These are phyloP conservation scores for Tragelaphus strepsiceros DNA, from an alignment of 2,113 vertebrate genomes.

Conservation along the genomic window DNA sequence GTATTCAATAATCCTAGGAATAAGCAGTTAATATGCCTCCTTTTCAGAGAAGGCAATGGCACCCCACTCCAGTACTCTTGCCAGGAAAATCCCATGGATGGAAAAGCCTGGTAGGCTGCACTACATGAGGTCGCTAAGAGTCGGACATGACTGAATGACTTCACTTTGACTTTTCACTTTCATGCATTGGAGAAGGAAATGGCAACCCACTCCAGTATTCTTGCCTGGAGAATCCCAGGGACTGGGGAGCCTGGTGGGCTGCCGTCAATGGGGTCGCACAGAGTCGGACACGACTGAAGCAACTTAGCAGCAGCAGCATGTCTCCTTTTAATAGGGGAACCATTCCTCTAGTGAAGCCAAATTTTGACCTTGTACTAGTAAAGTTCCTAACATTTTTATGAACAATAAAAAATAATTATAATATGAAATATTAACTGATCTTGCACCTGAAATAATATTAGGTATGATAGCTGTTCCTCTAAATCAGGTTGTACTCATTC, in stretches of 20 bases:
- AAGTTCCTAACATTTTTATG: neutral
- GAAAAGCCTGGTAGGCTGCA: too few relatives aligned
- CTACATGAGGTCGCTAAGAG: too few relatives aligned
- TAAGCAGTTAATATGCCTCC: neutral
- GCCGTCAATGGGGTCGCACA: too few relatives aligned
- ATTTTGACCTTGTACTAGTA: neutral
- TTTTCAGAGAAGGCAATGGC: neutral
- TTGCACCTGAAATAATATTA: neutral
- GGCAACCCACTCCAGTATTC: too few relatives aligned
- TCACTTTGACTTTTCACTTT: too few relatives aligned
- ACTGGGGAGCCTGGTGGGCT: too few relatives aligned
- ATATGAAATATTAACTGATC: neutral
- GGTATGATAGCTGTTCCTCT: neutral
- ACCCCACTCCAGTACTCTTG: too few relatives aligned
- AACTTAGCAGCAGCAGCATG: neutral
- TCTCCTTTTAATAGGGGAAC: neutral
- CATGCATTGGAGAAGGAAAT: too few relatives aligned
- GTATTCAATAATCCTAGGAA: neutral
- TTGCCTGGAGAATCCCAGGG: too few relatives aligned
- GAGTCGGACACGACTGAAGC: too few relatives aligned
- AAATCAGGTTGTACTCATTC: neutral
- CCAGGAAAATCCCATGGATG: too few relatives aligned
- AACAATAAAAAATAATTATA: neutral
- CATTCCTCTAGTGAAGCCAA: neutral
- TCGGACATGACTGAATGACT: too few relatives aligned